A percentile compares a stretch with the other conserved stretches of the same genome.
Evolutionary conservation across 1,140 invertebrate genomes (phyloP).

Genomic region (Alviniconcha marisindica): DNA sequence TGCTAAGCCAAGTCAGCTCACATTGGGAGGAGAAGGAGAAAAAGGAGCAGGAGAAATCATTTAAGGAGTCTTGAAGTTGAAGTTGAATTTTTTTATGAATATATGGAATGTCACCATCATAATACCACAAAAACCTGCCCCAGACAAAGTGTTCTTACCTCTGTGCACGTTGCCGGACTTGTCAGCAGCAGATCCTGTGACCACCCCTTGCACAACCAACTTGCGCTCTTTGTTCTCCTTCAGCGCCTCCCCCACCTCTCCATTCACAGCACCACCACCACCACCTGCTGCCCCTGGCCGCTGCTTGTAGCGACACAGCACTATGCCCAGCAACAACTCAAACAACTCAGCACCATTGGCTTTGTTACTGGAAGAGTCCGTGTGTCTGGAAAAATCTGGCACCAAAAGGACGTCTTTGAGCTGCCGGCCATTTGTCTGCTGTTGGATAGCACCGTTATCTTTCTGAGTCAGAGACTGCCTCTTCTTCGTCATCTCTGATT

Average conservation of each 20-base stretch:
- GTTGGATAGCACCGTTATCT: constrained; percentile 30
- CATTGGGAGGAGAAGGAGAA: too few species aligned
- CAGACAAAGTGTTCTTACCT: too few species aligned
- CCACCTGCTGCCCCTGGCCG: constrained; percentile 5
- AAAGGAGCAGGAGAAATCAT: too few species aligned
- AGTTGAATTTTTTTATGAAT: too few species aligned
- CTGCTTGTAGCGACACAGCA: constrained; percentile 57
- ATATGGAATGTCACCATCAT: too few species aligned
- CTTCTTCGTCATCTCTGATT: neutral
- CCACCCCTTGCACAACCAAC: constrained; percentile 54
- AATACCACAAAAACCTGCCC: too few species aligned
- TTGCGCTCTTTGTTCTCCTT: constrained; percentile 42
- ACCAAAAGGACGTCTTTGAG: constrained; percentile 54
- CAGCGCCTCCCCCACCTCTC: neutral
- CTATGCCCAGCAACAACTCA: constrained; percentile 59
- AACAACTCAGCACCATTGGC: constrained; percentile 48
- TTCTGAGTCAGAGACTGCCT: neutral
- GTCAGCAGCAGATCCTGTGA: constrained; percentile 51
- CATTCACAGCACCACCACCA: neutral
- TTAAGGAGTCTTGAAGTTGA: too few species aligned
- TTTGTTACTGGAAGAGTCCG: neutral
- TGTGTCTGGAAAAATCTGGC: constrained; percentile 48
- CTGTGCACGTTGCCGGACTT: constrained; percentile 53
- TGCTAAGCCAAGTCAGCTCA: too few species aligned
- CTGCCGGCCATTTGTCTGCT: constrained; percentile 39